Evolutionary conservation across 2,888 invertebrate species (phyloP), one percentile per base, ranked within the genome.

Genomic region (Idaea dimidiata): DNA sequence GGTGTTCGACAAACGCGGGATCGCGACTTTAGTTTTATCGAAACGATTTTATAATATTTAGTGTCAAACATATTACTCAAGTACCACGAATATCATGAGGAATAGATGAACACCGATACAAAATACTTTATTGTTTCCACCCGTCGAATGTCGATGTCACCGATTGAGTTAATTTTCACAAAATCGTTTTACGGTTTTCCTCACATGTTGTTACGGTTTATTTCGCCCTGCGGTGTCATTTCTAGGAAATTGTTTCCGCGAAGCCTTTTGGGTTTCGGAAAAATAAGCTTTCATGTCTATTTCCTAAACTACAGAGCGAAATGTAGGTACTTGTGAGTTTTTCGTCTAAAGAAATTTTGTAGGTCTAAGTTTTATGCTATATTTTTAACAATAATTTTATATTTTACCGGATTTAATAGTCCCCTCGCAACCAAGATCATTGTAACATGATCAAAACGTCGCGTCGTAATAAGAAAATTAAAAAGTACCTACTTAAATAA

Each of bases 221-320:
- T 87, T 86, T 88, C 79, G 85, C 90, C 90, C 89, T 72, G 72
- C 80, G 90, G 89, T 86, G 83, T 88, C 90, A 85, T 90, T 81
- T 79, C 87, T 80, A 81, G 85, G 79, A 89, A 87, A 90, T 89
- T 89, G 89, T 88, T 88, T 88, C 81, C 80, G 79, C 80, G 81
- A 79, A 86, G 83, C 80, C 83, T 86, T 86, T 80, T 72, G 77
- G 77, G 78, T 76, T 79, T 75, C 68, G 72, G 74, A 80, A 83
- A 87, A 85, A 81, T 79, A 81, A 78, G 72, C 72, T 72, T 73
- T 75, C 67, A 71, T 72, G 67, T 65, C 18, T 16, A 56, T 56
- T 17, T 18, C 61, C 61, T 59, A 55, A 59, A 60, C 43, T 64
- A 65, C 43, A 14, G 43, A 43, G 14, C 10, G 10, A 24, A 5